These are phyloP conservation scores for Epinotia ramella DNA, from an alignment of 2,888 invertebrate species.

Conservation along the genomic window DNA sequence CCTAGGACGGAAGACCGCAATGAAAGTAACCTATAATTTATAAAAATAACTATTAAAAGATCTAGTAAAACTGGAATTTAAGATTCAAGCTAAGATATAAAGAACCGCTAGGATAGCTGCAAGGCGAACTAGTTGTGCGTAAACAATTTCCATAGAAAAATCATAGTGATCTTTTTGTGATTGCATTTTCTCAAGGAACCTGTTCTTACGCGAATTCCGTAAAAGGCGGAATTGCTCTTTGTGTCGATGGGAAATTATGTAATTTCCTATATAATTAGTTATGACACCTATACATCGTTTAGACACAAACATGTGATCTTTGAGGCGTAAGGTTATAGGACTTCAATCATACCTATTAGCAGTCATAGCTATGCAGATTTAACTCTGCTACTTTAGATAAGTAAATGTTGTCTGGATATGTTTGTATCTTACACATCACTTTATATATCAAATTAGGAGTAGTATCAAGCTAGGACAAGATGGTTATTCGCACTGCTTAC, in stretches of 20 bases:
- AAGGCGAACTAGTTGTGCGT: constrained; percentile 17
- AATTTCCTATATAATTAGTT: constrained; percentile 31
- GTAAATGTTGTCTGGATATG: no score
- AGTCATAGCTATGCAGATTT: no score
- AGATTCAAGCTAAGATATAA: constrained; percentile 34
- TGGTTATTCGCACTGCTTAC: no score
- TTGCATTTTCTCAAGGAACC: constrained; percentile 41
- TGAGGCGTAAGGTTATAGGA: no score
- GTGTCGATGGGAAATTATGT: constrained; percentile 11
- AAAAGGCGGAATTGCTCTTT: constrained; percentile 30
- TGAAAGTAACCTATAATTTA: constrained; percentile 19
- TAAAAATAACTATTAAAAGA: constrained; percentile 27
- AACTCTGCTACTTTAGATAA: no score
- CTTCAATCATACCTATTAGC: no score
- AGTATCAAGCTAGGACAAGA: no score
- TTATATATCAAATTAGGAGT: no score
- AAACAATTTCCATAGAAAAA: constrained; percentile 35
- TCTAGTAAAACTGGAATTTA: constrained; percentile 26
- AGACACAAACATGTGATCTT: background rate
- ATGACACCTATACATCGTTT: background rate
- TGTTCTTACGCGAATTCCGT: constrained; percentile 16
- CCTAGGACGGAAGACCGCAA: background rate
- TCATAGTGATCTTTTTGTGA: constrained; percentile 28
- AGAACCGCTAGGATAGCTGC: constrained; percentile 8
- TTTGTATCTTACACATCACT: no score